phyloP scores from a whole-genome alignment of 2,888 invertebrate species.

The Rotaria sp. region DNA sequence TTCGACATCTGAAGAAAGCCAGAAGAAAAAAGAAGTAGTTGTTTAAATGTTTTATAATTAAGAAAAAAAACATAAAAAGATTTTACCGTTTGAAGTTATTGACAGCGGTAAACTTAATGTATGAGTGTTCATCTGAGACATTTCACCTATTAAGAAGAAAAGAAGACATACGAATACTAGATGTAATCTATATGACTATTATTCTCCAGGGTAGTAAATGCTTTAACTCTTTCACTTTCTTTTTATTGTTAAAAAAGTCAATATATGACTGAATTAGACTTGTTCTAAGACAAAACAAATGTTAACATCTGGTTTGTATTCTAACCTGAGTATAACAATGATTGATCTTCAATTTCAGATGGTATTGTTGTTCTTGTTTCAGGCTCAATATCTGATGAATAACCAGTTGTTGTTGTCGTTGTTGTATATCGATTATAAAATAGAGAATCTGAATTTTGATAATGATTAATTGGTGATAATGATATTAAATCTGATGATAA shows the following conservation, averaged over 20 bases:
- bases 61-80: too few species aligned
- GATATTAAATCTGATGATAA: not conserved
- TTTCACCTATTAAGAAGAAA: not conserved
- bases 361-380: not conserved
- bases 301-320: not conserved
- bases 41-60: too few species aligned
- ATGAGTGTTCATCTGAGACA: not conserved
- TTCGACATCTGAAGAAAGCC: not conserved
- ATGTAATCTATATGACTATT: not conserved
- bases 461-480: not conserved
- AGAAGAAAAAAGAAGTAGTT: not conserved
- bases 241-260: not conserved
- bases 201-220: not conserved
- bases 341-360: not conserved
- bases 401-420: constrained; percentile 13
- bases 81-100: not conserved
- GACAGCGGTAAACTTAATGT: not conserved
- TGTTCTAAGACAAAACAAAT: not conserved
- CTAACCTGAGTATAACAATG: not conserved
- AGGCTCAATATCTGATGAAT: constrained; percentile 21
- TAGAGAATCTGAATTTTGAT: not conserved
- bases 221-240: not conserved
- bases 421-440: constrained; percentile 13
- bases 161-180: not conserved
- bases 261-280: not conserved